Evolutionary conservation across 2,797 vertebrate species (phyloP).

Genomic region (Mormyrus proboscirostris): DNA sequence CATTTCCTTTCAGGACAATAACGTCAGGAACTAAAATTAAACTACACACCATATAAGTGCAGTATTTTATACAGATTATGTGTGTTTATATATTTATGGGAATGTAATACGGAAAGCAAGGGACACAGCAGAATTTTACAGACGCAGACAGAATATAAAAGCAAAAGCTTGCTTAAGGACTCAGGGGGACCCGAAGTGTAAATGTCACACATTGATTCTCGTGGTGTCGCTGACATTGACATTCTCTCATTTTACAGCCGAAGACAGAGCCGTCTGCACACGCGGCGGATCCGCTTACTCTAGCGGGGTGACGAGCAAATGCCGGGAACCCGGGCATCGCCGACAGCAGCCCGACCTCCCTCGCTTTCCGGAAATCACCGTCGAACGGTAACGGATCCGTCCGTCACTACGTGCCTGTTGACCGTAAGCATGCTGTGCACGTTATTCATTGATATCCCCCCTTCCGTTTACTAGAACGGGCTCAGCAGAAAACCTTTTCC

Average conservation of each 20-base stretch:
- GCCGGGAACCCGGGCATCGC: constrained; percentile 52
- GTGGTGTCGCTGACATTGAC: constrained; percentile 54
- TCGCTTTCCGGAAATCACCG: constrained; percentile 27
- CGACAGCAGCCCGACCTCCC: constrained; percentile 17
- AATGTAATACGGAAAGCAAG: neutral
- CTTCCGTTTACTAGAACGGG: neutral
- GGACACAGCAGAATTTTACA: neutral
- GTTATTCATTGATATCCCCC: neutral
- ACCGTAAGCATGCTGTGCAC: constrained; percentile 13
- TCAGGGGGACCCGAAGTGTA: constrained; percentile 46
- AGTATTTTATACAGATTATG: neutral
- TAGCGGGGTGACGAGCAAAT: constrained; percentile 36
- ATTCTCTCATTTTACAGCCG: constrained; percentile 65
- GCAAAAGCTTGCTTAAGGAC: neutral
- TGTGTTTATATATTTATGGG: neutral
- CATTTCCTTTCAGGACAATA: neutral
- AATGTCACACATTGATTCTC: constrained; percentile 52
- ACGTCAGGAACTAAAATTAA: neutral
- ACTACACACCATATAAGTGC: neutral
- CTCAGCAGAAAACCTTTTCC: neutral
- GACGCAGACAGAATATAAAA: neutral
- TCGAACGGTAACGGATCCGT: constrained; percentile 24
- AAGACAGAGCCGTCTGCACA: constrained; percentile 30
- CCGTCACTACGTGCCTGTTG: constrained; percentile 12
- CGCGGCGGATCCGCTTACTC: constrained; percentile 50